Conservation (phyloP, 2,888 invertebrate species). For the Tupiocoris notatus region DNA sequence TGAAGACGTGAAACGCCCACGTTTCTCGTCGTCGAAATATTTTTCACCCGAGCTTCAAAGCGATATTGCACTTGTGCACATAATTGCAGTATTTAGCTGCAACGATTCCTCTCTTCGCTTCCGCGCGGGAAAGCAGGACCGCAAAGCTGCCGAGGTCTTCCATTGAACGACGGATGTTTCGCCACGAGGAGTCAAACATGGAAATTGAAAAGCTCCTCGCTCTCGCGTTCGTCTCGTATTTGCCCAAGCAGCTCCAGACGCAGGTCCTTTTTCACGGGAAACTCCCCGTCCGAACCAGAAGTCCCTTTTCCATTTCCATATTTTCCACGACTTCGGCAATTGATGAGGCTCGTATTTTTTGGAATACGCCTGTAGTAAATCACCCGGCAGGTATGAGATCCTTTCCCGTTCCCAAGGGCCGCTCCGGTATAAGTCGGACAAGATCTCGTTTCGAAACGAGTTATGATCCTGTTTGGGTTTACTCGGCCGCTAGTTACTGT, state of each 20-base stretch:
- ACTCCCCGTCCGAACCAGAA: background rate
- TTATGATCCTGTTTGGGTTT: slow-evolving; percentile 21
- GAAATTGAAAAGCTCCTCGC: slow-evolving; percentile 27
- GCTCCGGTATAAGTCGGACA: background rate
- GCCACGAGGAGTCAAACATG: slow-evolving; percentile 16
- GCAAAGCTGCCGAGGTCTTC: too few species aligned
- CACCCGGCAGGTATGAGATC: slow-evolving; percentile 28
- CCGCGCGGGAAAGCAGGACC: too few species aligned
- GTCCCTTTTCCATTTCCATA: slow-evolving; percentile 1
- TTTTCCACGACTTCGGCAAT: slow-evolving; percentile 12
- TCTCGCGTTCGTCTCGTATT: background rate
- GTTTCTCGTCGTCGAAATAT: too few species aligned
- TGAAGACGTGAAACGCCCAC: too few species aligned
- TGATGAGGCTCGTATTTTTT: slow-evolving; percentile 31
- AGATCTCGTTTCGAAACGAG: background rate
- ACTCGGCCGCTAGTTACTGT: background rate
- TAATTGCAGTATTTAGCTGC: too few species aligned
- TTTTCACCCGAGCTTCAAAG: too few species aligned
- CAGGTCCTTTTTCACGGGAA: background rate
- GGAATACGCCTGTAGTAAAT: slow-evolving; percentile 27
- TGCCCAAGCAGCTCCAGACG: background rate
- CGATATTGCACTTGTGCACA: too few species aligned
- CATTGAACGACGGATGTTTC: too few species aligned
- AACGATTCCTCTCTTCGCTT: too few species aligned
- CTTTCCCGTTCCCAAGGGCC: background rate